phyloP scores from a whole-genome alignment of 2,888 invertebrate genomes.

The Euclidia mi region DNA sequence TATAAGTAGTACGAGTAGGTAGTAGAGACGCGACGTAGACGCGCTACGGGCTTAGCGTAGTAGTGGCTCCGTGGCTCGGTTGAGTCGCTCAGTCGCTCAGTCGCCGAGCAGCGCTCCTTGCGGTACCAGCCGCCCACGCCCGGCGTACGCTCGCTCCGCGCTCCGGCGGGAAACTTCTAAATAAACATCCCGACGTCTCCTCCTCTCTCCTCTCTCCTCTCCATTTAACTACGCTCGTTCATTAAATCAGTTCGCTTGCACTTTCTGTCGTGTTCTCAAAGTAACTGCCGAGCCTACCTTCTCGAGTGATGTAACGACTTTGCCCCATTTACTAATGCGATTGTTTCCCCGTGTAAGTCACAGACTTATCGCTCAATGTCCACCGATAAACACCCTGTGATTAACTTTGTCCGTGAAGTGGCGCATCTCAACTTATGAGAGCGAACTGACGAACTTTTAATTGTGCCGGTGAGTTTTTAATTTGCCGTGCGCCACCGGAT shows the following conservation, averaged over 20 bases:
- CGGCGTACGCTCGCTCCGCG: constrained; percentile 46
- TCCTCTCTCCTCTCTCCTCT: not conserved
- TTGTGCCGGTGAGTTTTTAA: constrained; percentile 43
- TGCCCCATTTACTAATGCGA: constrained; percentile 76
- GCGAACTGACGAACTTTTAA: constrained; percentile 32
- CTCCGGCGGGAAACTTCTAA: constrained; percentile 58
- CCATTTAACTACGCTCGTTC: constrained; percentile 4
- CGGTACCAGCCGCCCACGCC: constrained; percentile 51
- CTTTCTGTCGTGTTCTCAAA: constrained; percentile 18
- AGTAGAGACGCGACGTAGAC: constrained; percentile 46
- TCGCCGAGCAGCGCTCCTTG: constrained; percentile 57
- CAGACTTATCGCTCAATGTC: constrained; percentile 49
- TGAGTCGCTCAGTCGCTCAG: too few species aligned
- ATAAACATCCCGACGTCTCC: constrained; percentile 47
- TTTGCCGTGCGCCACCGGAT: constrained; percentile 16
- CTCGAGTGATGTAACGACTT: constrained; percentile 75
- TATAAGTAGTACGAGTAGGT: constrained; percentile 34
- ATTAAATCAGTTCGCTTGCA: constrained; percentile 38
- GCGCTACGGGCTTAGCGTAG: constrained; percentile 50
- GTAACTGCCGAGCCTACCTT: constrained; percentile 40
- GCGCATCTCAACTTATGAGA: constrained; percentile 36
- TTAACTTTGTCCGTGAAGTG: constrained; percentile 52
- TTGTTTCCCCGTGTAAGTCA: constrained; percentile 68
- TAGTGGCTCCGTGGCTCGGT: constrained; percentile 32
- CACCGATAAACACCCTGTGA: constrained; percentile 55